phyloP scores from a whole-genome alignment of 2,797 vertebrate species.

The Cirrhinus molitorella region DNA sequence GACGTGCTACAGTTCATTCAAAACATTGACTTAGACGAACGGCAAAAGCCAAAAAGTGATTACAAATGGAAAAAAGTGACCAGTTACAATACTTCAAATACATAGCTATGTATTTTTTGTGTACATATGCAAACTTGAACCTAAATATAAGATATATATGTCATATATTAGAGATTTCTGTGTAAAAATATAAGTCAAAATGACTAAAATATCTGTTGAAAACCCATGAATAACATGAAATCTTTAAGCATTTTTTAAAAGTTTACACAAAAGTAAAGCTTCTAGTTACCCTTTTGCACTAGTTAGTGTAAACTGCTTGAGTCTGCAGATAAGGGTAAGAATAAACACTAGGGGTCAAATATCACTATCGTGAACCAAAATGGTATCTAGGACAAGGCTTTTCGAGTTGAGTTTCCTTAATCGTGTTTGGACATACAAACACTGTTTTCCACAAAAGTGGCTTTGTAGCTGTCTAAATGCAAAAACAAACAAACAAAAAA shows the following conservation, averaged over 20 bases:
- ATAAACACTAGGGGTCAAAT: constrained; percentile 48
- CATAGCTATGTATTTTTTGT: too few species aligned
- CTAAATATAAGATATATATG: not conserved
- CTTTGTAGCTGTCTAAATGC: not conserved
- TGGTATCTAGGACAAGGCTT: constrained; percentile 26
- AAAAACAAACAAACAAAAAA: not conserved
- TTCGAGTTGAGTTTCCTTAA: not conserved
- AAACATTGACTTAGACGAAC: not conserved
- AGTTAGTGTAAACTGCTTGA: constrained; percentile 41
- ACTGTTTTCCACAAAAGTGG: not conserved
- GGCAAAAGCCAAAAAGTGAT: not conserved
- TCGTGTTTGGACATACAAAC: not conserved
- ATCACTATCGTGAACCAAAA: not conserved
- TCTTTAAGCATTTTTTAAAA: not conserved
- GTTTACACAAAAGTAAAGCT: not conserved
- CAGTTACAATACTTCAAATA: too few species aligned
- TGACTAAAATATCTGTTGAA: not conserved
- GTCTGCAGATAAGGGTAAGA: constrained; percentile 42
- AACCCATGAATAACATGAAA: not conserved
- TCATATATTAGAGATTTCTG: not conserved
- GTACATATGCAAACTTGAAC: not conserved
- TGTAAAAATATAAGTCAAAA: not conserved
- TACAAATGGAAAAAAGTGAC: not conserved
- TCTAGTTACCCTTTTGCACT: not conserved
- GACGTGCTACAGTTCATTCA: not conserved